A percentile compares a stretch with the other conserved stretches of the same genome.
Evolutionary conservation across 2,797 vertebrate species (phyloP).

Genomic region (Numenius phaeopus): DNA sequence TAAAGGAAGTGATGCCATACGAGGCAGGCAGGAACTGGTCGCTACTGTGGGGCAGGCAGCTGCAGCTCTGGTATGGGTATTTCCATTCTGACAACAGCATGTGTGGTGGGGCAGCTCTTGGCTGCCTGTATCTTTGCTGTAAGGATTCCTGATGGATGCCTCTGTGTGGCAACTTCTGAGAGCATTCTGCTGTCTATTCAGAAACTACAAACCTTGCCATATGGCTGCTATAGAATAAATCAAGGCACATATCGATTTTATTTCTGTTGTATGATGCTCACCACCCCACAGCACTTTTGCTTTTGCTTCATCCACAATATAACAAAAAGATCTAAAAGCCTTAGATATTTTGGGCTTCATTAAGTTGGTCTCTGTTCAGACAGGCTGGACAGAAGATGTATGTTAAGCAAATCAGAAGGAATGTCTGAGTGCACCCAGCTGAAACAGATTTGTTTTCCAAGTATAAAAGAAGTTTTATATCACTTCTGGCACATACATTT

Average conservation of each 20-base stretch:
- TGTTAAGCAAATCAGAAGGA: constrained; percentile 32
- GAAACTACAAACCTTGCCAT: background rate
- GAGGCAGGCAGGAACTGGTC: background rate
- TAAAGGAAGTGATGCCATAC: background rate
- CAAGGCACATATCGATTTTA: background rate
- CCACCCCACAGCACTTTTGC: background rate
- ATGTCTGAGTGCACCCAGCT: background rate
- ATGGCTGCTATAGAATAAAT: constrained; percentile 6
- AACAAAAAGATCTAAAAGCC: background rate
- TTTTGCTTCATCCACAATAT: background rate
- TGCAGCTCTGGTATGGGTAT: background rate
- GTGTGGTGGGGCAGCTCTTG: background rate
- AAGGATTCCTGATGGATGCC: background rate
- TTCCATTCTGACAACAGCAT: background rate
- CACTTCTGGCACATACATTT: background rate
- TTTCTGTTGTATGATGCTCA: background rate
- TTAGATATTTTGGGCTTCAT: background rate
- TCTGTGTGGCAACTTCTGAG: background rate
- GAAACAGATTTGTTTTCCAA: constrained; percentile 31
- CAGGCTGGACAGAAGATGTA: background rate
- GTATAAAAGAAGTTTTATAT: background rate
- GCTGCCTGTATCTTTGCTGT: background rate
- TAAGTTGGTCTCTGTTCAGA: background rate
- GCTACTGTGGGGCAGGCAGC: background rate
- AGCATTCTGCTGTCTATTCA: background rate